A percentile compares a stretch with the other conserved stretches of the same genome.
Evolutionary conservation across 2,113 vertebrate genomes (phyloP).

Genomic region (Leucosticte australis): DNA sequence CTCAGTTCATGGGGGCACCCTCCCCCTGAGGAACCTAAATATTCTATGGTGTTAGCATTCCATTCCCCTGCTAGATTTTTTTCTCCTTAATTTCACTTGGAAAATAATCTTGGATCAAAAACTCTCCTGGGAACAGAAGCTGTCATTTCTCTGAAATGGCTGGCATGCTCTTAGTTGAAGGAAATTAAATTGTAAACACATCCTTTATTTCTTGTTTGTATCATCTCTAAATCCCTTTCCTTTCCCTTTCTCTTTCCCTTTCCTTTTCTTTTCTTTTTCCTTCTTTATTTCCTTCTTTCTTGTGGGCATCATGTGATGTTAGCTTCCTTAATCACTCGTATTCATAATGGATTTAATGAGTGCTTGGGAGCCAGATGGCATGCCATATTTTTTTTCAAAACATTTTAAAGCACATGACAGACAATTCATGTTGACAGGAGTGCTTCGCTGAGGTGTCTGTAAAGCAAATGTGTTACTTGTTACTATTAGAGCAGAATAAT

Average conservation of each 20-base stretch:
- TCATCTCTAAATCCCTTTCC: background rate
- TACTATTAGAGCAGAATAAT: conserved; percentile 61
- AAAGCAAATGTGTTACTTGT: conserved; percentile 53
- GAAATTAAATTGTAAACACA: background rate
- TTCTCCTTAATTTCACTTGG: background rate
- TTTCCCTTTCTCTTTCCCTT: too few species aligned
- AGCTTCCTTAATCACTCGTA: background rate
- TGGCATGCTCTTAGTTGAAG: background rate
- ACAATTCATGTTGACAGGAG: conserved; percentile 33
- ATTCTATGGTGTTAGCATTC: background rate
- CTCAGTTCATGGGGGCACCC: background rate
- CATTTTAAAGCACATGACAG: conserved; percentile 2
- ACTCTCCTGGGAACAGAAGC: background rate
- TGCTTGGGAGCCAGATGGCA: conserved; percentile 11
- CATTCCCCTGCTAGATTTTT: background rate
- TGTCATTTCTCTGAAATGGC: background rate
- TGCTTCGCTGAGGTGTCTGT: background rate
- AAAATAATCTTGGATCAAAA: background rate
- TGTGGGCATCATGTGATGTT: background rate
- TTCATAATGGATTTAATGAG: conserved; percentile 10
- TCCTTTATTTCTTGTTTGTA: background rate
- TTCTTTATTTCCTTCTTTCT: background rate
- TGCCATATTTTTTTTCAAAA: conserved; percentile 31
- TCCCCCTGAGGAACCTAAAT: background rate
- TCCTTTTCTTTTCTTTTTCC: too few species aligned